Evolutionary conservation across 2,797 vertebrate species (phyloP).

Genomic region (Eupleurogrammus muticus): DNA sequence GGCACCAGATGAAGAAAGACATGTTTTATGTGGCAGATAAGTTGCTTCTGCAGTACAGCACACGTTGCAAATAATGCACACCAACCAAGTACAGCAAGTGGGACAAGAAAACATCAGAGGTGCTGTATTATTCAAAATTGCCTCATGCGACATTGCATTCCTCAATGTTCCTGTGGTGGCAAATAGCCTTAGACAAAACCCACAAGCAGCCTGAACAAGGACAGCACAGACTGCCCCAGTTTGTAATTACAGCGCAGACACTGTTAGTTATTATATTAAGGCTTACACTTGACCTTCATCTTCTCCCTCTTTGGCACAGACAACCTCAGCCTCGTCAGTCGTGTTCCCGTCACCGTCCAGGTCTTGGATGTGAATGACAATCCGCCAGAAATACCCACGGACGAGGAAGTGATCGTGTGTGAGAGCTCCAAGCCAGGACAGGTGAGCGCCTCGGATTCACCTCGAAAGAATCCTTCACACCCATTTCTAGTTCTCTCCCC

Average conservation of each 20-base stretch:
- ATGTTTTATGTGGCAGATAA: constrained; percentile 6
- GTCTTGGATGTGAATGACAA: constrained; percentile 98
- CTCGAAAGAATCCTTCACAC: constrained; percentile 8
- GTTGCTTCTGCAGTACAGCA: constrained; percentile 11
- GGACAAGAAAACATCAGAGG: constrained; percentile 42
- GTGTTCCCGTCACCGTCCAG: constrained; percentile 90
- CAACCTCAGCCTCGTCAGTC: constrained; percentile 90
- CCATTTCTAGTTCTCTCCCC: background rate
- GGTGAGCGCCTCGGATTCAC: constrained; percentile 79
- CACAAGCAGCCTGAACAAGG: constrained; percentile 19
- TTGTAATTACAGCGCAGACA: constrained; percentile 22
- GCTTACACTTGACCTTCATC: constrained; percentile 47
- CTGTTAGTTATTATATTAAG: constrained; percentile 34
- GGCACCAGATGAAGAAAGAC: background rate
- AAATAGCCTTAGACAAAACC: constrained; percentile 23
- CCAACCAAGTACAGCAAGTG: background rate
- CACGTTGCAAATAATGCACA: constrained; percentile 18
- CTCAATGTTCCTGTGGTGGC: constrained; percentile 27
- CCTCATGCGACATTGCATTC: constrained; percentile 17
- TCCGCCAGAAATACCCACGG: constrained; percentile 89
- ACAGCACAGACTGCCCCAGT: constrained; percentile 44
- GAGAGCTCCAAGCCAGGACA: constrained; percentile 94
- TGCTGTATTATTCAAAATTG: constrained; percentile 35
- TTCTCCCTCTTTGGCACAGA: constrained; percentile 80
- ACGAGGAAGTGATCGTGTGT: constrained; percentile 94